phyloP scores from a whole-genome alignment of 2,113 vertebrate genomes.

The Hydropotes inermis region DNA sequence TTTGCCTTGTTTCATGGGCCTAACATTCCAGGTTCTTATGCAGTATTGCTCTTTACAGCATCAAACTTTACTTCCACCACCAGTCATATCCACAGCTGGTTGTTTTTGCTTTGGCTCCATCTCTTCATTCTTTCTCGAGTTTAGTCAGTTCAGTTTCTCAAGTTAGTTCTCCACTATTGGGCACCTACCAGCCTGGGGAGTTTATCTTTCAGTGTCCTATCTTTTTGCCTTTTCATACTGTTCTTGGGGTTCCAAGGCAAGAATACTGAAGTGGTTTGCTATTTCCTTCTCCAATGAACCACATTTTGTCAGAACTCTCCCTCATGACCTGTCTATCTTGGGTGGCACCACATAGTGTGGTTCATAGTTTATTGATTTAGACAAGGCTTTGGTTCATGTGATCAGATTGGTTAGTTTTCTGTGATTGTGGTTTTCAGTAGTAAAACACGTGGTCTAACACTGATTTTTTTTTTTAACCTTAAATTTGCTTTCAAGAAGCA shows the following conservation, averaged over 20 bases:
- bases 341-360: not conserved
- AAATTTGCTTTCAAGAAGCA: not conserved
- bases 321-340: not conserved
- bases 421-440: not conserved
- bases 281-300: not conserved
- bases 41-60: not conserved
- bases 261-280: not conserved
- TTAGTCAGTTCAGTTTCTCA: not conserved
- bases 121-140: not conserved
- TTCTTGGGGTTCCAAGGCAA: not conserved
- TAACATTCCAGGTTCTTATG: not conserved
- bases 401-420: not conserved
- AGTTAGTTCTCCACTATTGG: not conserved
- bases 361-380: not conserved
- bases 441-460: not conserved
- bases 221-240: not conserved
- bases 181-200: not conserved
- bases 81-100: not conserved
- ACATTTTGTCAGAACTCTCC: not conserved
- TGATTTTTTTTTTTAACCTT: not conserved
- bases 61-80: not conserved
- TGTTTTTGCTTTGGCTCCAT: not conserved
- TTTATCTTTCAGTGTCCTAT: not conserved
- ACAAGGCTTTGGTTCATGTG: not conserved
- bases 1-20: not conserved